Evolutionary conservation across 2,888 invertebrate genomes (phyloP), one percentile per base, ranked within the genome.

Genomic region (Rhagonycha lutea): DNA sequence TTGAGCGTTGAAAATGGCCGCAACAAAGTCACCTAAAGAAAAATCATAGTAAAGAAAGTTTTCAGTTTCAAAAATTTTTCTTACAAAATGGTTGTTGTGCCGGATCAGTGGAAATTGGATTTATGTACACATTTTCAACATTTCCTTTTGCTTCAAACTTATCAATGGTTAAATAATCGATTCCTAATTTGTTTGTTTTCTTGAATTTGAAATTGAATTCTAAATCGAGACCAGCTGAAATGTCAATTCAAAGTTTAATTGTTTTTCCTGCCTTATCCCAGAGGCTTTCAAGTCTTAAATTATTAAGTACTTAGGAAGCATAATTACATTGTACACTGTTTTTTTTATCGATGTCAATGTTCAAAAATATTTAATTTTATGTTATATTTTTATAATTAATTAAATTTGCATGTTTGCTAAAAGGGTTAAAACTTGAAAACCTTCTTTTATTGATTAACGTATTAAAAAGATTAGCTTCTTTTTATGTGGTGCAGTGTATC

Each of bases 161-260:
- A 24, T 69, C 73, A 4, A 73, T n/a, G 2, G 68, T 10, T n/a
- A 61, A 69, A 32, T 73, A 69, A n/a, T 68, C 69, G 18, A 73
- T 29, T 26, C 72, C 72, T 11, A 65, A 3, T 61, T 18, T 65
- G 67, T 72, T 62, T 23, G 61, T 24, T 28, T 10, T 7, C 10
- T 61, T 72, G 26, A 72, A 28, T 14, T 9, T 28, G 3, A 61
- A 68, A 11, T 72, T 28, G 18, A 60, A 68, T 3, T 26, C 11
- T 4, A 68, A 11, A 14, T 61, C 28, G 12, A 60, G 28, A 14
- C 23, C 60, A 14, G 72, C 72, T 72, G 28, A 61, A 72, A 67
- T 23, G 10, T 18, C 24, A 26, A 24, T 24, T 4, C 4, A 24
- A 26, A 12, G 8, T 18, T 24, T 14, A 24, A 32, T 32, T 32